phyloP scores from a whole-genome alignment of 2,113 vertebrate species.

The Chamaea fasciata region DNA sequence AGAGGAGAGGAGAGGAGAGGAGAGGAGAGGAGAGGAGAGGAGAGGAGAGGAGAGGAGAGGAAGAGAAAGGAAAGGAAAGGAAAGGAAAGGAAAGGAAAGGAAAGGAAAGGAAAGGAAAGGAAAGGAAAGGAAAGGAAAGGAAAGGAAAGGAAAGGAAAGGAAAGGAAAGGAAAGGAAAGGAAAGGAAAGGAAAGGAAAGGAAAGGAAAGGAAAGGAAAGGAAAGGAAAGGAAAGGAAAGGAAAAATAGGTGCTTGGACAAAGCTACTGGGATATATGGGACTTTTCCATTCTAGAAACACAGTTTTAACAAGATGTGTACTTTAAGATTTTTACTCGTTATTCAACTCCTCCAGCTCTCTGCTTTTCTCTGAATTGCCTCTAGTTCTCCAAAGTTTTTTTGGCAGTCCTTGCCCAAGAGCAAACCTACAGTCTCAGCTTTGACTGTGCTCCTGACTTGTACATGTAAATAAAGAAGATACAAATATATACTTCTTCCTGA shows the following conservation, averaged over 20 bases:
- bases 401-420: neutral
- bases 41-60: no score
- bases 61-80: no score
- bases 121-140: no score
- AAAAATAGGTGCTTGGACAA: neutral
- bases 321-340: neutral
- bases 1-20: no score
- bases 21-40: no score
- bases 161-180: no score
- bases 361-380: neutral
- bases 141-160: no score
- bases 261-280: neutral
- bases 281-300: neutral
- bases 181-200: no score
- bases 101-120: no score
- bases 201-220: no score
- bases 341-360: neutral
- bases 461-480: neutral
- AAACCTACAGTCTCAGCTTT: neutral
- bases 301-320: neutral
- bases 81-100: no score
- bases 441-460: neutral
- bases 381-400: neutral
- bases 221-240: no score
- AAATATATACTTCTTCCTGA: neutral